phyloP scores from a whole-genome alignment of 2,888 invertebrate species.

The Loripinus fragilis region DNA sequence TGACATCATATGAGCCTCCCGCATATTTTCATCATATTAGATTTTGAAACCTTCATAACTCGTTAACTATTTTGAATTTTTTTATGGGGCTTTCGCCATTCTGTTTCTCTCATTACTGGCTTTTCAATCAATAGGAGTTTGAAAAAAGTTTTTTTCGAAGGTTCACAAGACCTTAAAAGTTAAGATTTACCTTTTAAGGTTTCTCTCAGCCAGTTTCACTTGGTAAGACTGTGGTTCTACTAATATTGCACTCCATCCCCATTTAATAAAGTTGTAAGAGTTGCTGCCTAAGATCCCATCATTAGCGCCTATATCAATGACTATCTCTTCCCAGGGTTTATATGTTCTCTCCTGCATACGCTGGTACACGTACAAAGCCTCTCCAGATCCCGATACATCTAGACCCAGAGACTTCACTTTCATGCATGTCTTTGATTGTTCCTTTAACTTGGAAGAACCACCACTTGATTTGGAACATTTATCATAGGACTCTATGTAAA shows the following conservation, averaged over 20 bases:
- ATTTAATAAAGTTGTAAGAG: conserved; percentile 76
- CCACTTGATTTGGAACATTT: not conserved
- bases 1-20: too few species aligned
- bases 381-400: conserved; percentile 74
- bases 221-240: conserved; percentile 74
- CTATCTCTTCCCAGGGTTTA: conserved; percentile 53
- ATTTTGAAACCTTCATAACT: too few species aligned
- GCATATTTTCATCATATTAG: too few species aligned
- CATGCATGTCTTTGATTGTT: not conserved
- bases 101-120: too few species aligned
- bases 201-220: conserved; percentile 65
- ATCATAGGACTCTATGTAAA: conserved; percentile 62
- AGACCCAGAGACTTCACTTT: conserved; percentile 56
- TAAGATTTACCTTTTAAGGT: conserved; percentile 69
- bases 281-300: conserved; percentile 77
- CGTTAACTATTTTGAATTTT: too few species aligned
- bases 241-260: conserved; percentile 76
- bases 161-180: too few species aligned
- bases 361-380: conserved; percentile 67
- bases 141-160: too few species aligned
- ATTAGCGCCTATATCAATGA: conserved; percentile 78
- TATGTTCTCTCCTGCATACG: conserved; percentile 56
- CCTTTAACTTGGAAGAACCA: not conserved
- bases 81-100: too few species aligned
- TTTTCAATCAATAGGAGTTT: too few species aligned